Conservation (phyloP, 2,888 invertebrate species). For the Panopea generosa region DNA sequence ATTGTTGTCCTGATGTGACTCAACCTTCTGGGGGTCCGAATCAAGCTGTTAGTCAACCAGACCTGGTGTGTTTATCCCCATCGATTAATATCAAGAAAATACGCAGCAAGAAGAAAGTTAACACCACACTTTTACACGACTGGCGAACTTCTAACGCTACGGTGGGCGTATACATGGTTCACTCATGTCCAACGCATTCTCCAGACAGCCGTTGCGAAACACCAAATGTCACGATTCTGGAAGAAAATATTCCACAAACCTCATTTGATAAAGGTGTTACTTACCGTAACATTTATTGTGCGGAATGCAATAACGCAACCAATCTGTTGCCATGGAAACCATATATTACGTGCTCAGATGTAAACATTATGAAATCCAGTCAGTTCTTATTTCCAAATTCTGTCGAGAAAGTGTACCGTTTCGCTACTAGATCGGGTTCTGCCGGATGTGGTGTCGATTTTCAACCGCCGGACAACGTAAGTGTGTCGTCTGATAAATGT, state of each 20-base stretch:
- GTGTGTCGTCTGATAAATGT: slow-evolving; percentile 28
- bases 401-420: slow-evolving; percentile 24
- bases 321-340: slow-evolving; percentile 37
- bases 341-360: slow-evolving; percentile 38
- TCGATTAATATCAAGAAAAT: too few species aligned
- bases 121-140: too few species aligned
- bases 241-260: slow-evolving; percentile 33
- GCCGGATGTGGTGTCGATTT: slow-evolving; percentile 45
- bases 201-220: slow-evolving; percentile 36
- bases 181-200: background rate
- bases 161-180: slow-evolving; percentile 17
- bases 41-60: too few species aligned
- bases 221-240: slow-evolving; percentile 17
- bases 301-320: slow-evolving; percentile 26
- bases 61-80: too few species aligned
- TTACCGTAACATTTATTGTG: slow-evolving; percentile 53
- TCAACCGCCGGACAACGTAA: slow-evolving; percentile 30
- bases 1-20: slow-evolving; percentile 33
- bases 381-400: slow-evolving; percentile 41
- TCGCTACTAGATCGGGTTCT: background rate
- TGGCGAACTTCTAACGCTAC: background rate
- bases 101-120: too few species aligned
- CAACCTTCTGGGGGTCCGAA: too few species aligned
- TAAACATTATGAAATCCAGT: slow-evolving; percentile 36
- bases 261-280: slow-evolving; percentile 9